Conservation (phyloP, 1,140 invertebrate genomes). For the Hydropsyche tenuis region DNA sequence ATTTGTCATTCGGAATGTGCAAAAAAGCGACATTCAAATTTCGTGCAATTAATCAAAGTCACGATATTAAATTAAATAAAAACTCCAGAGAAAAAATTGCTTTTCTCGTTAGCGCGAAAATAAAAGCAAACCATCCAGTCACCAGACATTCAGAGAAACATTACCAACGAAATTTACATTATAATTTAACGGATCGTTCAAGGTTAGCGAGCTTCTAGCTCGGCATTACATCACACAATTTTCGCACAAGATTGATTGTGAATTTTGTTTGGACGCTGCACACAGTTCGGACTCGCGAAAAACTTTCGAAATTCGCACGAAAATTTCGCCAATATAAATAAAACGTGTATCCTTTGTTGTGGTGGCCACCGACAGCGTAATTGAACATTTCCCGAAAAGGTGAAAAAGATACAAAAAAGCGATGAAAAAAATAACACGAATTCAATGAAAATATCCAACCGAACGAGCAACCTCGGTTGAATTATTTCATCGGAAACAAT, state of each 20-base stretch:
- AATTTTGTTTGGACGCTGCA: background rate
- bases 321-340: background rate
- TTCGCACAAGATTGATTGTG: slow-evolving; percentile 31
- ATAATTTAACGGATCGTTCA: background rate
- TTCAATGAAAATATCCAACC: too few species aligned
- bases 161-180: slow-evolving; percentile 29
- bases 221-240: background rate
- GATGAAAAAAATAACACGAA: too few species aligned
- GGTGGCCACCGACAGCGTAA: background rate
- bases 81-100: slow-evolving; percentile 12
- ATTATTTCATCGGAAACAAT: too few species aligned
- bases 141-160: slow-evolving; percentile 15
- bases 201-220: background rate
- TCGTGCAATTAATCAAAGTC: slow-evolving; percentile 14
- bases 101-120: background rate
- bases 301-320: background rate
- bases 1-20: background rate
- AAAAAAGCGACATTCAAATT: background rate
- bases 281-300: background rate
- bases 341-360: background rate
- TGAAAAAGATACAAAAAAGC: background rate
- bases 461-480: too few species aligned
- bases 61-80: slow-evolving; percentile 5
- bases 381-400: background rate
- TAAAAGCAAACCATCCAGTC: slow-evolving; percentile 22